Base-by-base conservation (phyloP, 1,140 invertebrate genomes). In the Formica exsecta region DNA sequence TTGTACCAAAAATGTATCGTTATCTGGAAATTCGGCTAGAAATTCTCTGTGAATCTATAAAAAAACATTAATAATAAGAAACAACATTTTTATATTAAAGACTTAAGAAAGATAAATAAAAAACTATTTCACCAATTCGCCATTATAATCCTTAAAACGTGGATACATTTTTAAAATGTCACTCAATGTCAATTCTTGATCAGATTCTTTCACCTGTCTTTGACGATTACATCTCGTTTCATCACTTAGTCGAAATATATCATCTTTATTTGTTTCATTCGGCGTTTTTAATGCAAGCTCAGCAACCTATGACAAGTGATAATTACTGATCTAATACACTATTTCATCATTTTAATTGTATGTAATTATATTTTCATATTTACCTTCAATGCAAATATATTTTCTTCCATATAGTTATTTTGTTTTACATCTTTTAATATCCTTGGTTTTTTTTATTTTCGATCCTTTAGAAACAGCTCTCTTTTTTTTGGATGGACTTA, bases 101-200 rank as follows among this genome's bases (percentile, higher is more conserved):
- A 62, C 0, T 62, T 22, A 22, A 22, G 22, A 22, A 22, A 22
- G 22, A 22, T 22, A 22, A 22, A 22, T 22, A 22, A 22, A 29
- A 62, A 62, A 64, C 11, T 32, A 32, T 32, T 1, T 64, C 16
- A 64, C 29, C 61, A 64, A 64, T 64, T 64, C 61, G 13, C 61
- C 29, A 32, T 64, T 32, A 32, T 64, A 64, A 64, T 64, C 61
- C 16, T 64, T 64, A 32, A 64, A 64, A 64, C 61, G 61, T 64
- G 29, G 61, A 64, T 64, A 64, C 29, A 64, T 64, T 64, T 64
- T 4, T 32, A 64, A 64, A 64, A 64, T 64, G 0, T 32, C 9
- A 64, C 61, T 64, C 16, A 64, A 9, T 64, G 62, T 64, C 19
- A 64, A 7, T 64, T 64, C 32, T 5, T 64, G 2, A 64, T 32